phyloP scores from a whole-genome alignment of 2,113 vertebrate genomes.

The Burhinus bistriatus region DNA sequence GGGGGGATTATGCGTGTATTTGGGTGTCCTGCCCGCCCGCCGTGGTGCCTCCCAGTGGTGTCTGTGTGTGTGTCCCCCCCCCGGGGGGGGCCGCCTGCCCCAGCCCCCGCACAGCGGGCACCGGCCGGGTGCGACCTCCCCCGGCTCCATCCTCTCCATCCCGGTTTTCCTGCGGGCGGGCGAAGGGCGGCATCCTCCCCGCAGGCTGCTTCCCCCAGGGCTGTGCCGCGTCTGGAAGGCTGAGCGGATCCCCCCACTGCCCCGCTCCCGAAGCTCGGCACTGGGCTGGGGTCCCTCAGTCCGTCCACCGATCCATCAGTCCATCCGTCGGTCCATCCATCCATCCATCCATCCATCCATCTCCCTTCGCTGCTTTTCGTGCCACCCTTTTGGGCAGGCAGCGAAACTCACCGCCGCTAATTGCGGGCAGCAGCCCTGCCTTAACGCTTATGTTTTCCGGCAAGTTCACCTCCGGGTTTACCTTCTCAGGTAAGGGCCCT shows the following conservation, averaged over 20 bases:
- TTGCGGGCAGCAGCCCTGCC: not conserved
- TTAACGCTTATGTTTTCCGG: not conserved
- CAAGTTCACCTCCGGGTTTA: not conserved
- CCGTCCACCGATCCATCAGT: not conserved
- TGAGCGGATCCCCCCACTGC: not conserved
- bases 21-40: not conserved
- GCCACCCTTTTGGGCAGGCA: not conserved
- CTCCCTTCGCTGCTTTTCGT: not conserved
- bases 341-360: not conserved
- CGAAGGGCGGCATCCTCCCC: not conserved
- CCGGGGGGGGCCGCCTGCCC: not conserved
- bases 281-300: not conserved
- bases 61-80: not conserved
- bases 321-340: not conserved
- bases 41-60: not conserved
- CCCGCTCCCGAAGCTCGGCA: accelerated
- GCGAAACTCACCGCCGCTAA: not conserved
- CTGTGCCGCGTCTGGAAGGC: not conserved
- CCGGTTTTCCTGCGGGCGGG: not conserved
- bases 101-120: not conserved
- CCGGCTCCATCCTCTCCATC: not conserved
- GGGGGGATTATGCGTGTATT: accelerated
- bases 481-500: not conserved
- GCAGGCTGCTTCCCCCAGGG: not conserved
- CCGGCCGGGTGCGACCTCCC: not conserved